Evolutionary conservation across 23 tunicate genomes (phyloP).

Genomic region (Diplosoma virens): DNA sequence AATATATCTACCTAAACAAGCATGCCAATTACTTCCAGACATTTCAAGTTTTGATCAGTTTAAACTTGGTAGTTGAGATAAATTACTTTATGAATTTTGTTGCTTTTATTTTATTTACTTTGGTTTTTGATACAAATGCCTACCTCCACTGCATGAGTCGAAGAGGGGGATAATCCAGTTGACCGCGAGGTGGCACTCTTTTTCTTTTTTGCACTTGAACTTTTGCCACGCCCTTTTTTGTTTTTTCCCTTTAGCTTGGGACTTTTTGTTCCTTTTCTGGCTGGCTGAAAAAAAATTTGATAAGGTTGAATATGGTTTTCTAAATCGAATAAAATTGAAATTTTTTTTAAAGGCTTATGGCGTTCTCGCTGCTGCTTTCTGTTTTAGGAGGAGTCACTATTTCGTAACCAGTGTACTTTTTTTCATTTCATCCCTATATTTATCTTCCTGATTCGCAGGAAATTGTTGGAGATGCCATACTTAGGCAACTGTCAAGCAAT

Average conservation of each 20-base stretch:
- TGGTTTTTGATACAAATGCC: background rate
- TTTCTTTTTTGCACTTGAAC: conserved; percentile 50
- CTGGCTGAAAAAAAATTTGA: conserved; percentile 46
- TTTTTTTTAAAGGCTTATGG: no score
- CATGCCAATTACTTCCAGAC: no score
- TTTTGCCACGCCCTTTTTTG: conserved; percentile 43
- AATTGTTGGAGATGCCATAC: no score
- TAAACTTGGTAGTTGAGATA: background rate
- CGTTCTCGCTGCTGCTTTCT: no score
- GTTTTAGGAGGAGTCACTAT: no score
- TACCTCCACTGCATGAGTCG: conserved; percentile 42
- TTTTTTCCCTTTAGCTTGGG: conserved; percentile 75
- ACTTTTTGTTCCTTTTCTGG: conserved; percentile 71
- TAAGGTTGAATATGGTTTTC: background rate
- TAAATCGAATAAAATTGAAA: no score
- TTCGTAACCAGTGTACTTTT: no score
- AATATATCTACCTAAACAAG: conserved; percentile 68
- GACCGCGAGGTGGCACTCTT: conserved; percentile 33
- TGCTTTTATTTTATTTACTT: background rate
- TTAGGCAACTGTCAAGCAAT: no score
- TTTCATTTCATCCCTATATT: no score
- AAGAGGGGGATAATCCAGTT: conserved; percentile 49
- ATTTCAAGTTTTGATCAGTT: no score
- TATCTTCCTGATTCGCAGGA: no score
- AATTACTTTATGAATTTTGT: background rate